Conservation (phyloP, 2,113 vertebrate genomes). For the Malaclemys terrapin region DNA sequence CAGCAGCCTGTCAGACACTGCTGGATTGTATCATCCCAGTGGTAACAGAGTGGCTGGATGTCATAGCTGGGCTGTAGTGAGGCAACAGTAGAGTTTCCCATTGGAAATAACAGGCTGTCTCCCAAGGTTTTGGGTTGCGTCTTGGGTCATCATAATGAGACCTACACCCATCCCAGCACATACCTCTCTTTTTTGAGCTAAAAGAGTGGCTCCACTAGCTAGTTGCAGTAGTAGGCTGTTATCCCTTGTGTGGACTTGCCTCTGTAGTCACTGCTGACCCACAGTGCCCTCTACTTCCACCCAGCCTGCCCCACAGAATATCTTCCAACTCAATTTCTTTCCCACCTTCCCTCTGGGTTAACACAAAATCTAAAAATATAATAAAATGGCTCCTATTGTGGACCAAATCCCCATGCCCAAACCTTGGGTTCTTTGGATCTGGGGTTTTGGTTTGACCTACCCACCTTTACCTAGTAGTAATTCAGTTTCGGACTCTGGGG, state of each 20-base stretch:
- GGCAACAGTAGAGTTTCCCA: not conserved
- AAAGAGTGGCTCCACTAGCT: not conserved
- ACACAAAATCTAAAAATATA: not conserved
- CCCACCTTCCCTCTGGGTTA: not conserved
- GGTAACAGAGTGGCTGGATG: not conserved
- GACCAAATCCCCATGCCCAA: not conserved
- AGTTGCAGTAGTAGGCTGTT: not conserved
- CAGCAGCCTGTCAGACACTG: conserved; percentile 37
- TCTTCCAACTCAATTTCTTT: not conserved
- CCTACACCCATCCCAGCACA: not conserved
- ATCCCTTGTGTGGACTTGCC: not conserved
- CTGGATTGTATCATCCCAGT: conserved; percentile 19
- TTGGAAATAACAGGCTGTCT: not conserved
- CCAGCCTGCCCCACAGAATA: not conserved
- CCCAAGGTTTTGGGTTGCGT: not conserved
- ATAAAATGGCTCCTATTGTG: not conserved
- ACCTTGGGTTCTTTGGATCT: not conserved
- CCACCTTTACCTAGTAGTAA: not conserved
- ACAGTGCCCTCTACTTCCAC: not conserved
- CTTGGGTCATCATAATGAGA: not conserved
- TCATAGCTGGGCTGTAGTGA: not conserved
- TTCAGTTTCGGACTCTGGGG: not conserved
- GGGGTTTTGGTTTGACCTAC: not conserved
- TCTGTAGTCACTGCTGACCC: not conserved
- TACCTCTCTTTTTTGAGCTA: not conserved